These are phyloP conservation scores for Polylopha cassiicola DNA, from an alignment of 2,888 invertebrate genomes.

Conservation along the genomic window DNA sequence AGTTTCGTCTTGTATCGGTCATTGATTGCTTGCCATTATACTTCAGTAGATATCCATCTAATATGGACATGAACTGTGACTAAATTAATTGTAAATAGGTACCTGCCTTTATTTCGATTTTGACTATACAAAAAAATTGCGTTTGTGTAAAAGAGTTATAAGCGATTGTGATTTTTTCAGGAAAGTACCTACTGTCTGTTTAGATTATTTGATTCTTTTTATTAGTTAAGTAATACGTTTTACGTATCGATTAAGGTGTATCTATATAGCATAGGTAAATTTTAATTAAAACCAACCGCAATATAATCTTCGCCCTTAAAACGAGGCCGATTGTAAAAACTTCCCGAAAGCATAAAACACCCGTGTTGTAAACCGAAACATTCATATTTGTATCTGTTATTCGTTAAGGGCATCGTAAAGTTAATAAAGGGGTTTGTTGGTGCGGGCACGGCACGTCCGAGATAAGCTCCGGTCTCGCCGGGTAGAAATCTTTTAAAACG, in stretches of 20 bases:
- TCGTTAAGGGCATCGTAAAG: conserved; percentile 71
- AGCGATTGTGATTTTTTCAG: too few relatives aligned
- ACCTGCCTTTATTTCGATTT: conserved; percentile 5
- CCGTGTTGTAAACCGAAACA: conserved; percentile 56
- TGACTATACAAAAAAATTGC: conserved; percentile 11
- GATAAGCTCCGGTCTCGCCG: conserved; percentile 64
- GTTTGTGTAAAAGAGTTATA: background rate
- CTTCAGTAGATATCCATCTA: too few relatives aligned
- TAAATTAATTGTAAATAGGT: conserved; percentile 12
- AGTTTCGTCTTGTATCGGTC: too few relatives aligned
- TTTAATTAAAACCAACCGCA: too few relatives aligned
- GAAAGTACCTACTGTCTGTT: too few relatives aligned
- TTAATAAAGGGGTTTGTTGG: conserved; percentile 74
- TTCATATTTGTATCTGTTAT: conserved; percentile 74
- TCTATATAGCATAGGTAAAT: too few relatives aligned
- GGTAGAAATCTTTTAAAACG: conserved; percentile 74
- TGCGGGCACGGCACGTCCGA: conserved; percentile 65
- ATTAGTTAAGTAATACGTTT: too few relatives aligned
- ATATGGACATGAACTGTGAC: conserved; percentile 5
- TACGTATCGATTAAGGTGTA: too few relatives aligned
- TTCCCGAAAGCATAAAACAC: conserved; percentile 51
- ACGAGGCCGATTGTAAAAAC: conserved; percentile 49
- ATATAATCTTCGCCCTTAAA: conserved; percentile 14
- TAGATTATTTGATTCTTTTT: too few relatives aligned
- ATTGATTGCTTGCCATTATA: too few relatives aligned